Conservation (phyloP, 2,797 vertebrate genomes). For the Chiloscyllium punctatum region DNA sequence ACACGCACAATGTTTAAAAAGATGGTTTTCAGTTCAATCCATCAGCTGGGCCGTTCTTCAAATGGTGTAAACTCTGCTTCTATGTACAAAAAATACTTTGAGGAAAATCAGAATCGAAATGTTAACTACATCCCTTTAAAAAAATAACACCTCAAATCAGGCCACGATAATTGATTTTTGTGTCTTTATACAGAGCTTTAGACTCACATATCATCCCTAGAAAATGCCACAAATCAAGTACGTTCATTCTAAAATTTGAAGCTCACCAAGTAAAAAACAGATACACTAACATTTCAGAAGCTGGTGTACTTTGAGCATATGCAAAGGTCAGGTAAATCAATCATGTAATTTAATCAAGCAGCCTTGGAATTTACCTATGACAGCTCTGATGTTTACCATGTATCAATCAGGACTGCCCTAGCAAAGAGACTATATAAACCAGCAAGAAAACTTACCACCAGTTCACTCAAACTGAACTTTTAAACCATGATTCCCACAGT, state of each 20-base stretch:
- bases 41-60: not conserved
- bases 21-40: not conserved
- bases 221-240: constrained; percentile 10
- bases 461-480: constrained; percentile 11
- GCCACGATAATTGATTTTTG: too few species aligned
- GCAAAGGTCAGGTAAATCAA: constrained; percentile 35
- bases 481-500: constrained; percentile 26
- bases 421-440: constrained; percentile 10
- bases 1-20: not conserved
- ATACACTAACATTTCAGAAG: not conserved
- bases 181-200: not conserved
- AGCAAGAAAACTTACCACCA: not conserved
- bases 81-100: not conserved
- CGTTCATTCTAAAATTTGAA: not conserved
- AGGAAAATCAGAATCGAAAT: not conserved
- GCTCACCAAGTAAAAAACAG: not conserved
- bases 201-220: not conserved
- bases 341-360: constrained; percentile 19
- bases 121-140: not conserved
- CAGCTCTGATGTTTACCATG: not conserved
- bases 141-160: not conserved
- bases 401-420: constrained; percentile 18
- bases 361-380: constrained; percentile 17
- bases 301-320: too few species aligned
- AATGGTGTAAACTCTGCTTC: not conserved